phyloP scores from a whole-genome alignment of 1,140 invertebrate genomes.

The Mamestra configurata region DNA sequence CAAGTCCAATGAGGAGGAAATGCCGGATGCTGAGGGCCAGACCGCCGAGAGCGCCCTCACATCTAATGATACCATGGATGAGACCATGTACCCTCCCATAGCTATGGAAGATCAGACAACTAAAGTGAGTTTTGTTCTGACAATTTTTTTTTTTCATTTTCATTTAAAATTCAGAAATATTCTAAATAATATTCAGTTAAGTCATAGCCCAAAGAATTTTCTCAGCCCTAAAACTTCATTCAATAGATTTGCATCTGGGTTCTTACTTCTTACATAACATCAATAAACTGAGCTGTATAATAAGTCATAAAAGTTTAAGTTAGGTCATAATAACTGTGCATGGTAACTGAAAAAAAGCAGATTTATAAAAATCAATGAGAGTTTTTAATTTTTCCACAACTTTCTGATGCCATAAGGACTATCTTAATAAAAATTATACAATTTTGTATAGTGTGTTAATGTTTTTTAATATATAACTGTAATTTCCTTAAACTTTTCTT shows the following conservation, averaged over 20 bases:
- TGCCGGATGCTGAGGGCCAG: slow-evolving; percentile 71
- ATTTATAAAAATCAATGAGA: not conserved
- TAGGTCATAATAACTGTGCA: not conserved
- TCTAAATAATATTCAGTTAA: not conserved
- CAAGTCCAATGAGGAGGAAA: slow-evolving; percentile 76
- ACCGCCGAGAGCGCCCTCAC: slow-evolving; percentile 66
- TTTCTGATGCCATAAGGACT: too few species aligned
- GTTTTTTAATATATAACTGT: too few species aligned
- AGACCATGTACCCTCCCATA: slow-evolving; percentile 76
- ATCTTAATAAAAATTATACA: too few species aligned
- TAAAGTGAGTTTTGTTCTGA: slow-evolving; percentile 12
- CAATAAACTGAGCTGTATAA: slow-evolving; percentile 2
- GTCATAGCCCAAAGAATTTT: not conserved
- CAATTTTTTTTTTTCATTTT: not conserved
- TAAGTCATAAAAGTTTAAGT: slow-evolving; percentile 20
- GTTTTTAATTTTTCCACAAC: too few species aligned
- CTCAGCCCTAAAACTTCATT: not conserved
- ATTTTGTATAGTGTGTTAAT: too few species aligned
- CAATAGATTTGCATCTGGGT: not conserved
- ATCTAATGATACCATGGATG: slow-evolving; percentile 74
- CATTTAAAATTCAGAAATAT: not conserved
- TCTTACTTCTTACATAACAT: slow-evolving; percentile 11
- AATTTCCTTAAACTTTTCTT: slow-evolving; percentile 48
- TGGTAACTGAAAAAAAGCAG: not conserved
- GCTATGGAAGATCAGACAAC: slow-evolving; percentile 79